A percentile compares a stretch with the other conserved stretches of the same genome.
Conservation (phyloP, 2,113 vertebrate genomes). For the Takifugu flavidus region DNA sequence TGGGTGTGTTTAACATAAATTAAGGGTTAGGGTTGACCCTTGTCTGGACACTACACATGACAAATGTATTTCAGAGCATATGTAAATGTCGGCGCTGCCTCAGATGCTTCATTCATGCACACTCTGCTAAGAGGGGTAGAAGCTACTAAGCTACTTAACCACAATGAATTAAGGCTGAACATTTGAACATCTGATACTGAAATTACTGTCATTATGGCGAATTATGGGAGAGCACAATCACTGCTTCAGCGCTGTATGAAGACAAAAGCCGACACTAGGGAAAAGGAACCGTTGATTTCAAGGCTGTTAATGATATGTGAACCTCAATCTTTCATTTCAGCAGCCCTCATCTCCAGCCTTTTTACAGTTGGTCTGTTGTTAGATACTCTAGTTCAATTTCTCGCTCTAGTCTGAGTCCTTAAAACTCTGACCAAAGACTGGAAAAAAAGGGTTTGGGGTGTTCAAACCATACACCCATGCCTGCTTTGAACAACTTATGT, state of each 20-base stretch:
- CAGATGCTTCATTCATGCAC: constrained; percentile 41
- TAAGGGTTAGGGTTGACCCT: neutral
- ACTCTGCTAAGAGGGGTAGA: constrained; percentile 54
- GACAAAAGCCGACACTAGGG: constrained; percentile 54
- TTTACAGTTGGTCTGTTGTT: constrained; percentile 53
- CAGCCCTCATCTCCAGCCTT: constrained; percentile 49
- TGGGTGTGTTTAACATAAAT: no score
- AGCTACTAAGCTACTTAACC: constrained; percentile 65
- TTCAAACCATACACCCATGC: neutral
- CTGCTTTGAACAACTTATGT: constrained; percentile 25
- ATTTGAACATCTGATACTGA: constrained; percentile 69
- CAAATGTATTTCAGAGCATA: constrained; percentile 5
- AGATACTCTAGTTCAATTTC: constrained; percentile 1
- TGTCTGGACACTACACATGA: neutral
- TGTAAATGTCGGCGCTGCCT: constrained; percentile 34
- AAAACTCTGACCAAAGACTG: no score
- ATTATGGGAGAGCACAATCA: constrained; percentile 65
- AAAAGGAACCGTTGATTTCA: constrained; percentile 60
- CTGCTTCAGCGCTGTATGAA: constrained; percentile 64
- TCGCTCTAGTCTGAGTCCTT: no score
- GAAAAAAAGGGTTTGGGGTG: no score
- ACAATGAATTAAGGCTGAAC: constrained; percentile 65
- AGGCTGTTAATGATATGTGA: constrained; percentile 60
- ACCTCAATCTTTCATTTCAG: constrained; percentile 59
- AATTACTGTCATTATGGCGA: constrained; percentile 68